Conservation (phyloP, 2,113 vertebrate genomes). For the Rana temporaria region DNA sequence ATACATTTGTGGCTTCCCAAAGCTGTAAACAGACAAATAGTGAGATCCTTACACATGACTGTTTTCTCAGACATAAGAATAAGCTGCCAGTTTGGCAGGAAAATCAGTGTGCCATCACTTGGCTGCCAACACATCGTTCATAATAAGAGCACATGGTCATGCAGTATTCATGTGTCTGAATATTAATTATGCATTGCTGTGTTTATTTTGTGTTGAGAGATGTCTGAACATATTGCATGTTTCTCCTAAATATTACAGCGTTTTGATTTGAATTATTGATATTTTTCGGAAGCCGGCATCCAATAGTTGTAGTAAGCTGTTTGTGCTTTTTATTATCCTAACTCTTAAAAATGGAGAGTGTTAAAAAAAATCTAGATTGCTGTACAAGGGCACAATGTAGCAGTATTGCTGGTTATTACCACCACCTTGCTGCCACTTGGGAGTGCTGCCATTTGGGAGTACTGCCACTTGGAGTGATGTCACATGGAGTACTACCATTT, state of each 20-base stretch:
- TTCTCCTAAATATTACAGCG: background rate
- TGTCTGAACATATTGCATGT: background rate
- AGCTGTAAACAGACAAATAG: background rate
- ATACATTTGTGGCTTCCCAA: background rate
- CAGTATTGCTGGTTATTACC: no score
- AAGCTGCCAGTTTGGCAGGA: slow-evolving; percentile 19
- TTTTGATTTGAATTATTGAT: background rate
- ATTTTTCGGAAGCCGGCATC: no score
- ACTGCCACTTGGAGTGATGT: no score
- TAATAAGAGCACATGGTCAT: slow-evolving; percentile 1
- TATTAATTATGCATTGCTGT: slow-evolving; percentile 22
- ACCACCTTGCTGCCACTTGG: no score
- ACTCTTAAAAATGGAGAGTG: no score
- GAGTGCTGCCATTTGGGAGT: no score
- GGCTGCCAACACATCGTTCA: slow-evolving; percentile 1
- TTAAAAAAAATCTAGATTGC: no score
- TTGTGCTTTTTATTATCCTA: no score
- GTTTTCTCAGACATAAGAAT: slow-evolving; percentile 15
- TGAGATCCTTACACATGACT: slow-evolving; percentile 2
- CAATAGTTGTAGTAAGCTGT: no score
- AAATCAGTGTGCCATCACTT: background rate
- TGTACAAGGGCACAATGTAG: no score
- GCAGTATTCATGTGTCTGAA: background rate
- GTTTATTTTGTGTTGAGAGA: slow-evolving; percentile 24
- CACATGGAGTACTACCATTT: no score